Evolutionary conservation across 1,140 invertebrate species (phyloP).

Genomic region (Pentalonia nigronervosa): DNA sequence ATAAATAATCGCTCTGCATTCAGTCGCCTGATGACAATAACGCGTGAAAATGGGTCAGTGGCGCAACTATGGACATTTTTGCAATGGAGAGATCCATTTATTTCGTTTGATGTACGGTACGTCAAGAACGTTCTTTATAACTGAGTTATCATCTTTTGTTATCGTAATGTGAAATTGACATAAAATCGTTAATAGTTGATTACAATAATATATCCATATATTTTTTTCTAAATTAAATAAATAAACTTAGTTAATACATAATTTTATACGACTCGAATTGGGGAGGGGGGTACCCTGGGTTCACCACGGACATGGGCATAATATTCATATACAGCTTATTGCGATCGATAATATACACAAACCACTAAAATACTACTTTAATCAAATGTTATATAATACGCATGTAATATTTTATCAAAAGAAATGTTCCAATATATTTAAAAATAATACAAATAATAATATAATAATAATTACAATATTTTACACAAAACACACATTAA

Average conservation of each 20-base stretch:
- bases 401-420: background rate
- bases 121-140: too few species aligned
- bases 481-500: background rate
- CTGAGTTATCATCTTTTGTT: too few species aligned
- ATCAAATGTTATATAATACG: background rate
- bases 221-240: too few species aligned
- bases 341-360: too few species aligned
- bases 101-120: background rate
- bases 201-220: too few species aligned
- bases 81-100: background rate
- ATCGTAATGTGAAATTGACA: background rate
- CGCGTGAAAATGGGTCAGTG: background rate
- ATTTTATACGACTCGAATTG: too few species aligned
- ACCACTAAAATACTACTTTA: background rate
- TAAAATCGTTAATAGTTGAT: background rate
- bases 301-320: too few species aligned
- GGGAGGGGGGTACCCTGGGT: too few species aligned
- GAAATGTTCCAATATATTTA: background rate
- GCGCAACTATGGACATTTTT: background rate
- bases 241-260: too few species aligned
- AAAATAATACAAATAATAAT: background rate
- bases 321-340: too few species aligned
- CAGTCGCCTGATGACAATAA: background rate
- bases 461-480: background rate
- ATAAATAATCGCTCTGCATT: background rate